A percentile compares a stretch with the other conserved stretches of the same genome.
Conservation (phyloP, 2,888 invertebrate genomes). For the Bimastos eiseni region DNA sequence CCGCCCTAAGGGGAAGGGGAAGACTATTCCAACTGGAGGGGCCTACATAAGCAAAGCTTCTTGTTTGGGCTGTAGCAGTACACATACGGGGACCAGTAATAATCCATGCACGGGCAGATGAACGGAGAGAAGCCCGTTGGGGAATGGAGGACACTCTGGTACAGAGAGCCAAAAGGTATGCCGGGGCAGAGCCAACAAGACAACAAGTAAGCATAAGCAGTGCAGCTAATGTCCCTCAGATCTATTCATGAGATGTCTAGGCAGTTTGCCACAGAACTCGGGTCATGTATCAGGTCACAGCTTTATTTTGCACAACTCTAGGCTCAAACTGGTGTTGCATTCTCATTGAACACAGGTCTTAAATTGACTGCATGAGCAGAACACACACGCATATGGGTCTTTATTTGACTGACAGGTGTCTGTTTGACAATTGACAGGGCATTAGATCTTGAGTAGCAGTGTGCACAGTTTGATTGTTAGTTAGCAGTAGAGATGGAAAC, state of each 20-base stretch:
- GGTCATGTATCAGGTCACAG: neutral
- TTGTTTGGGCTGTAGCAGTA: too few relatives aligned
- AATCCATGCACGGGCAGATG: too few relatives aligned
- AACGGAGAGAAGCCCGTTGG: too few relatives aligned
- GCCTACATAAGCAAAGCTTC: too few relatives aligned
- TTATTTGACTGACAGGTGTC: neutral
- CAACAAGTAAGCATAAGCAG: too few relatives aligned
- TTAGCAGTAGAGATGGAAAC: neutral
- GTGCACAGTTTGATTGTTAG: conserved; percentile 15
- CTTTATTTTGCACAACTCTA: neutral
- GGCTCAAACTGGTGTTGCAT: neutral
- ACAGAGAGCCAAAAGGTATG: too few relatives aligned
- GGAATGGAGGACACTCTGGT: too few relatives aligned
- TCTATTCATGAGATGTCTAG: too few relatives aligned
- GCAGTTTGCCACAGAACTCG: neutral
- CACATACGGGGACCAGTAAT: too few relatives aligned
- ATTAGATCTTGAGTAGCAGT: neutral
- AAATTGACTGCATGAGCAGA: neutral
- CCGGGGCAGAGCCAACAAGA: too few relatives aligned
- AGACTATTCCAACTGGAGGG: too few relatives aligned
- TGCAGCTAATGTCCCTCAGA: neutral
- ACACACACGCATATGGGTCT: neutral
- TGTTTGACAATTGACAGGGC: neutral
- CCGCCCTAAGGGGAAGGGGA: too few relatives aligned
- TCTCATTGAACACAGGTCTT: neutral